Evolutionary conservation across 2,113 vertebrate genomes (phyloP).

Genomic region (Deroptyus accipitrinus): DNA sequence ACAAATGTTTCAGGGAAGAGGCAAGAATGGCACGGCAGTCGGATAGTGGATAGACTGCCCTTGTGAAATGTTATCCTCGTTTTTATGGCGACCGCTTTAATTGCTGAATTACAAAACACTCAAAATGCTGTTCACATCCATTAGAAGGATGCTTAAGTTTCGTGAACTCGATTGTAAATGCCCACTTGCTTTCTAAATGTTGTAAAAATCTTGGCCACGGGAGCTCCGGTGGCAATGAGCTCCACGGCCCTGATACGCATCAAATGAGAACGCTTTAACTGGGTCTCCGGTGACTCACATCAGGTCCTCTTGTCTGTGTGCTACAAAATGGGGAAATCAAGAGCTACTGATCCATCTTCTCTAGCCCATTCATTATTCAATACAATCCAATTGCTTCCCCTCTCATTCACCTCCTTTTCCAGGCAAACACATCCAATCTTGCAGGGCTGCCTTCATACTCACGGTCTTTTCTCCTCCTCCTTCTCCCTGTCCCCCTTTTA

Average conservation of each 20-base stretch:
- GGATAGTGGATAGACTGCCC: conserved; percentile 38
- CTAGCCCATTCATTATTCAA: conserved; percentile 59
- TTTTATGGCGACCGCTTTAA: conserved; percentile 59
- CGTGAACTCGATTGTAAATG: conserved; percentile 38
- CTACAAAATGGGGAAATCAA: conserved; percentile 60
- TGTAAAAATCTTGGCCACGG: conserved; percentile 48
- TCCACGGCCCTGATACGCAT: conserved; percentile 38
- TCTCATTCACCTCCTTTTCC: conserved; percentile 30
- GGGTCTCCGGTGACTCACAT: conserved; percentile 53
- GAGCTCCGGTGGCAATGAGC: conserved; percentile 37
- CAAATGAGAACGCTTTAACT: conserved; percentile 56
- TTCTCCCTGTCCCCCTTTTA: not conserved
- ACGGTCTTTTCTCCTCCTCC: not conserved
- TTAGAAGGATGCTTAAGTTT: conserved; percentile 43
- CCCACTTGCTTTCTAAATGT: conserved; percentile 38
- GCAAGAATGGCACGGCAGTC: conserved; percentile 47
- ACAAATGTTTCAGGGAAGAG: conserved; percentile 51
- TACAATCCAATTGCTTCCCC: conserved; percentile 21
- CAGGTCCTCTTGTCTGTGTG: conserved; percentile 50
- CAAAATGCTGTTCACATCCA: conserved; percentile 55
- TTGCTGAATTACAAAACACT: conserved; percentile 50
- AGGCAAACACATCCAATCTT: not conserved
- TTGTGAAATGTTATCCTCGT: conserved; percentile 41
- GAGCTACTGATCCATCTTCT: conserved; percentile 54
- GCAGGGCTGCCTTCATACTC: not conserved